A percentile compares a stretch with the other conserved stretches of the same genome.
Evolutionary conservation across 2,113 vertebrate genomes (phyloP).

Genomic region (Vicugna pacos): DNA sequence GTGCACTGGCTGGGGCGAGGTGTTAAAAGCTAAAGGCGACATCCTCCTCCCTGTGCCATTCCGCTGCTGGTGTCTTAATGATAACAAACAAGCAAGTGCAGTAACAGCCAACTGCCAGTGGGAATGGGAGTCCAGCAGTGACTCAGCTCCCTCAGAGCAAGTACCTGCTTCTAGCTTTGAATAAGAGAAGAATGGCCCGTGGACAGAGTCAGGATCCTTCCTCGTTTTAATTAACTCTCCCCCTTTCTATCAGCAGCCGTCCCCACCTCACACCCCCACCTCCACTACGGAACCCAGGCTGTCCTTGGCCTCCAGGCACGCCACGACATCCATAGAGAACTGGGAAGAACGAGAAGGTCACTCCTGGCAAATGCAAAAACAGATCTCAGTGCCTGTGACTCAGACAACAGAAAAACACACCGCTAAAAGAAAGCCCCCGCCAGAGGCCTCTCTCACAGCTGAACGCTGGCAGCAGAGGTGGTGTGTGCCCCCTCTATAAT

Average conservation of each 20-base stretch:
- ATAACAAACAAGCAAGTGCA: neutral
- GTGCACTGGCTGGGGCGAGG: neutral
- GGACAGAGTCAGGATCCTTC: neutral
- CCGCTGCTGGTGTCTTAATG: neutral
- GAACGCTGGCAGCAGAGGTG: neutral
- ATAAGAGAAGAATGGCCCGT: neutral
- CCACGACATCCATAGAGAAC: neutral
- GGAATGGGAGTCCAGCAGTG: neutral
- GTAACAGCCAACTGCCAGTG: neutral
- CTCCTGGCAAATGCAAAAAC: constrained; percentile 1
- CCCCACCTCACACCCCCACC: neutral
- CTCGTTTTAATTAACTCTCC: neutral
- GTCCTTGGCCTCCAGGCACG: neutral
- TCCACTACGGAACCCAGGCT: neutral
- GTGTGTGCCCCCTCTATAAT: neutral
- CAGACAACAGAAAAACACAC: neutral
- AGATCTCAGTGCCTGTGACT: neutral
- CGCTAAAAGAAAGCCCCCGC: neutral
- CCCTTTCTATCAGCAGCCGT: neutral
- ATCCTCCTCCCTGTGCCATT: neutral
- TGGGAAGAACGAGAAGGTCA: neutral
- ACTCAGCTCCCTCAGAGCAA: neutral
- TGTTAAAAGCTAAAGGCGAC: neutral
- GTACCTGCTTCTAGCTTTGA: neutral
- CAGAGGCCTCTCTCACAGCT: neutral